Conservation (phyloP, 1,140 invertebrate species). For the Brachionus paranguensis region DNA sequence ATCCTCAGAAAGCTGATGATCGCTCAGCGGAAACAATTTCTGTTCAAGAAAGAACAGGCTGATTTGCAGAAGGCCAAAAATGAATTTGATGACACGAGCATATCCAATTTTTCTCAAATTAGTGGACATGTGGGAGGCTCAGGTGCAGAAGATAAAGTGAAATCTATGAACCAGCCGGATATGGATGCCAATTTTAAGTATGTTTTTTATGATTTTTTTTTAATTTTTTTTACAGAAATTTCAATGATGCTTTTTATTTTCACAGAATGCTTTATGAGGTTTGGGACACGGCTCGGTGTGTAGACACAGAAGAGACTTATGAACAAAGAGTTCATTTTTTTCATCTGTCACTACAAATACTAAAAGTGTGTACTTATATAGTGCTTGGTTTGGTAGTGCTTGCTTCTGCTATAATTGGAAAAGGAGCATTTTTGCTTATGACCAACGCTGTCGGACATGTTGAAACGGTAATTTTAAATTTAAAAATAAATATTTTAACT, state of each 20-base stretch:
- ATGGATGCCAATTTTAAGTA: background rate
- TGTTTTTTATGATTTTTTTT: background rate
- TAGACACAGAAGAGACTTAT: conserved; percentile 37
- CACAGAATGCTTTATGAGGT: conserved; percentile 22
- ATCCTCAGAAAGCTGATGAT: conserved; percentile 35
- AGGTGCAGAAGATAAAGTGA: background rate
- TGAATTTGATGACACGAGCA: conserved; percentile 15
- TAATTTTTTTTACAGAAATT: background rate
- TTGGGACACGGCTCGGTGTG: conserved; percentile 25
- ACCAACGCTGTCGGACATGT: conserved; percentile 42
- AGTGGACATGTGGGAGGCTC: background rate
- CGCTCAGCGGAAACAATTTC: conserved; percentile 27
- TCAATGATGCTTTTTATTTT: too few species aligned
- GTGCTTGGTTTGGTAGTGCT: conserved; percentile 53
- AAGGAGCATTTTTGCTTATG: conserved; percentile 54
- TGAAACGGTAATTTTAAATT: background rate
- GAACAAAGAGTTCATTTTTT: conserved; percentile 38
- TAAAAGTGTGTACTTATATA: conserved; percentile 49
- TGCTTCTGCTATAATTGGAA: conserved; percentile 48
- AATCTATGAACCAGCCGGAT: background rate
- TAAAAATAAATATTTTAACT: background rate
- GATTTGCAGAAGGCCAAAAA: conserved; percentile 19
- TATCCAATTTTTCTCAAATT: conserved; percentile 34
- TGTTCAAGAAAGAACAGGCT: conserved; percentile 36
- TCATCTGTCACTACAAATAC: conserved; percentile 43